Evolutionary conservation across 35 echinoderm and acorn worm species (phyloP), one percentile per base, ranked within the genome.

Genomic region (Ophiothrix spiculata): DNA sequence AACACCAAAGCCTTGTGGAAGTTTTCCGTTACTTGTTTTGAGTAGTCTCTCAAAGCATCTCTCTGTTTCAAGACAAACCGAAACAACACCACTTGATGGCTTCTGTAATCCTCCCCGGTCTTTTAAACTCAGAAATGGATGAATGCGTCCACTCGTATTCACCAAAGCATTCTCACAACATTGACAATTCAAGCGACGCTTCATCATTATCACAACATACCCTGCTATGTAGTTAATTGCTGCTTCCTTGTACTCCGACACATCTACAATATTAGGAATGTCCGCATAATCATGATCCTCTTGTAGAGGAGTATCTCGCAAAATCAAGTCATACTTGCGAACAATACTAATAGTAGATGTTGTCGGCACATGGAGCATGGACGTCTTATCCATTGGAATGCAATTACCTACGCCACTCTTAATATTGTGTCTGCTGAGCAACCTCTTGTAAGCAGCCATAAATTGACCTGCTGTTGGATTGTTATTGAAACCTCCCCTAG

Each of bases 391-490:
- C 39, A 74, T 3, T 1, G 13, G 39, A 1, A 41, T 36, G 69
- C 33, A 64, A 45, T 86, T 86, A 19, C 79, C 84, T 38, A 32
- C 76, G 36, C 56, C 84, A 13, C 19, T 37, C 2, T 64, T 75
- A 8, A 75, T 45, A 29, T 75, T 86, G 33, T 86, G 84, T 23
- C 56, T 10, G 14, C 29, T 36, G 21, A 86, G 84, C 25, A 33
- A 39, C 69, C 69, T 49, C 25, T 64, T 64, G 11, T 86, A 86
- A 37, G 84, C 84, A 25, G 56, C 39, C 34, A 36, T 75, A 36
- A 86, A 86, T 35, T 92, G 75, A 0, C 78, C 11, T 6, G 85
- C 78, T 19, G 85, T 88, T 3, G 90, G 90, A 38, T 92, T 92
- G 35, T 92, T 88, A 64, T 88, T 88, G 33, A 25, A 54, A 1